phyloP scores from a whole-genome alignment of 2,797 vertebrate genomes.

The Atherinosoma microstoma region DNA sequence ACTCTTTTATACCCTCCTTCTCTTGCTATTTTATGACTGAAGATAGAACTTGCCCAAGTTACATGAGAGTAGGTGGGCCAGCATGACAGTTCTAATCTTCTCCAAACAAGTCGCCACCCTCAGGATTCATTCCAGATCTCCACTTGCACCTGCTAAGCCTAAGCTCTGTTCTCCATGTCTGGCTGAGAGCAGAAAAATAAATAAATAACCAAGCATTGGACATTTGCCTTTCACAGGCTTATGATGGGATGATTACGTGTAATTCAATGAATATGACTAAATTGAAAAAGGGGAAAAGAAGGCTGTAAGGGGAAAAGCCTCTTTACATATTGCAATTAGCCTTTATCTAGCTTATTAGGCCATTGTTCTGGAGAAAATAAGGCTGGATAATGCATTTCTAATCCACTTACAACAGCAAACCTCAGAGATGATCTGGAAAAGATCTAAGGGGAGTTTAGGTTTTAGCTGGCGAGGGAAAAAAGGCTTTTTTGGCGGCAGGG shows the following conservation, averaged over 20 bases:
- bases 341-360: conserved; percentile 78
- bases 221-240: conserved; percentile 69
- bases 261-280: conserved; percentile 75
- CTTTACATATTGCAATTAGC: conserved; percentile 82
- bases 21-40: conserved; percentile 12
- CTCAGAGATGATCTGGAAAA: conserved; percentile 75
- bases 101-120: conserved; percentile 78
- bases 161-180: conserved; percentile 64
- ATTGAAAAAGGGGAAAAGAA: conserved; percentile 48
- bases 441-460: conserved; percentile 70
- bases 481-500: conserved; percentile 72
- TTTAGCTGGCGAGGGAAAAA: conserved; percentile 73
- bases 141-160: conserved; percentile 79
- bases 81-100: conserved; percentile 79
- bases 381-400: conserved; percentile 78
- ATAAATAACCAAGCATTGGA: conserved; percentile 67
- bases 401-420: conserved; percentile 81
- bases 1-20: conserved; percentile 33
- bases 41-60: conserved; percentile 52
- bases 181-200: conserved; percentile 54
- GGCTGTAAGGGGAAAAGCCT: conserved; percentile 59
- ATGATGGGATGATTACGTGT: conserved; percentile 78
- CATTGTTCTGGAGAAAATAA: conserved; percentile 75
- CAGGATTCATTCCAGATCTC: conserved; percentile 77
- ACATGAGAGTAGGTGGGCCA: conserved; percentile 66